Base-by-base conservation (phyloP, 2,888 invertebrate genomes). In the Andrena bucephala region DNA sequence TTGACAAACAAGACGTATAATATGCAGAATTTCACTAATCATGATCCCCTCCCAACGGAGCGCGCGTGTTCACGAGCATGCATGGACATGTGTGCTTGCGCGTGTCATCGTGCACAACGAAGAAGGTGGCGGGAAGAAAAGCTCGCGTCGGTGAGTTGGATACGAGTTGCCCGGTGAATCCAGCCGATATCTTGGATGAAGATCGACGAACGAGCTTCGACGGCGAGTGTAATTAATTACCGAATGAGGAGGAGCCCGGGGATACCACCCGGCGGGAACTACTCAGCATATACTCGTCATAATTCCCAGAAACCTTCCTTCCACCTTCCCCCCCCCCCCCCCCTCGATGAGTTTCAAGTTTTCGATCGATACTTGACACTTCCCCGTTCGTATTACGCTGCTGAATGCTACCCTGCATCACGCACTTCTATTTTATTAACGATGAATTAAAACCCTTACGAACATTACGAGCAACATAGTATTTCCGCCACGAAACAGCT, bases 211-310 rank as follows among this genome's bases (percentile, higher is more conserved):
- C 89, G 82, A 70, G 78, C 90, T 89, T 89, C 87, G 90, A 89
- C 88, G 87, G 86, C 86, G 88, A 85, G 86, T 89, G 90, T 92
- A 92, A 92, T 92, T 92, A 92, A 92, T 92, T 92, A 92, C 90
- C 89, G 87, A 90, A 89, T 88, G 89, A 84, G 88, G 90, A 88
- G 88, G 89, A 84, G 84, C 79, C 71, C 81, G 82, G 75, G 83
- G 86, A 88, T 90, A 91, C 92, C 92, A 91, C 92, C 92, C 86
- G 81, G 92, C 89, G 88, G 90, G 89, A 89, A 89, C 89, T 85
- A 87, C 87, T 88, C 89, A 89, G 91, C 90, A 89, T 90, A 90
- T 88, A 90, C 90, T 91, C 90, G 90, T 92, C 92, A 91, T 90
- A 91, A 90, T 90, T 92, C 89, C 87, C 79, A 87, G 90, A 91